Base-by-base conservation (phyloP, 2,888 invertebrate species). In the Aplocera efformata region DNA sequence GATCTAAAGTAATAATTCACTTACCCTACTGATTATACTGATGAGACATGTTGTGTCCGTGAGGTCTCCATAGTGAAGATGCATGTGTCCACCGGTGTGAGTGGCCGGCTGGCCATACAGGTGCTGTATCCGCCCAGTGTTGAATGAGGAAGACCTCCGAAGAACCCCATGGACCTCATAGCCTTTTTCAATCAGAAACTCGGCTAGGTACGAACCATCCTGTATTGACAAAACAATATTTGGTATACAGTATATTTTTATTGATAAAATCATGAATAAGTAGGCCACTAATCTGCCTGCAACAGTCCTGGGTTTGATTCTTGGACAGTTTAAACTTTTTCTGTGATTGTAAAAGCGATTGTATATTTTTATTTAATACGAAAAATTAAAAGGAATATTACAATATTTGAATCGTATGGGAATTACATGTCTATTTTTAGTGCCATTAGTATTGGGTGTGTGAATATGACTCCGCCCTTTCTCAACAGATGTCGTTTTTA, bases 171-270 rank as follows among this genome's bases (percentile, higher is more conserved):
- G 99, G 0, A 99, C 96, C 50, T 94, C 92, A 72, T 99, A 99
- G 6, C 96, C 97, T 79, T 98, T 98, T 34, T 92, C 91, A 10
- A 99, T 86, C 1, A 99, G 89, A 50, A 99, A 93, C 79, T 99
- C 99, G 0, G 98, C 96, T 53, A 99, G 89, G 75, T 99, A 99
- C 0, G 98, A 99, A 1, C 99, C 99, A 92, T 99, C 99, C 98
- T 98, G 63, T 21, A 84, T 17, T n/a, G n/a, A n/a, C 13, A 71
- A 54, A 53, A 50, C 48, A 8, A 21, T 7, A 8, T 22, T 7
- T 26, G 9, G 3, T 24, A 28, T 30, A 32, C 21, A 17, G 6
- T 11, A 29, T n/a, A n/a, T n/a, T n/a, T n/a, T n/a, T n/a, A n/a
- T n/a, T n/a, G n/a, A n/a, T n/a, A n/a, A n/a, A n/a, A 17, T 17